These are phyloP conservation scores for Amblyjoppa fuscipennis DNA, from an alignment of 2,888 invertebrate species.

Conservation along the genomic window DNA sequence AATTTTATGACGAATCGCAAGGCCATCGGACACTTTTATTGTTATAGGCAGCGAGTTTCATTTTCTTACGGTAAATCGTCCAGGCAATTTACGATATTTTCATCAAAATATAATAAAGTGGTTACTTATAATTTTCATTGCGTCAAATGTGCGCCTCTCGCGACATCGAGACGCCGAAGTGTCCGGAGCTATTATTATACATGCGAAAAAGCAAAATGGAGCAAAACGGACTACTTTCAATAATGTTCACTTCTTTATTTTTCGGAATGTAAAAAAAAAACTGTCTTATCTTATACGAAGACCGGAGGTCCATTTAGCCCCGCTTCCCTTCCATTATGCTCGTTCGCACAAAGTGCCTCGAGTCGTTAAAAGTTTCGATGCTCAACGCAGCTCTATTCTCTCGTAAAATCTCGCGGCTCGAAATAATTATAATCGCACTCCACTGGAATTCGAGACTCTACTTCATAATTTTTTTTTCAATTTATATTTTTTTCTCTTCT, in stretches of 20 bases:
- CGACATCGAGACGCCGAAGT: too few species aligned
- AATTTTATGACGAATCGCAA: not conserved
- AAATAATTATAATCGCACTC: not conserved
- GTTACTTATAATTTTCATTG: not conserved
- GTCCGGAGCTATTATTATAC: too few species aligned
- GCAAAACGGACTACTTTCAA: too few species aligned
- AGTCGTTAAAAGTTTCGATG: constrained; percentile 14
- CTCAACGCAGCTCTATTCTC: not conserved
- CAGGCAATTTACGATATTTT: not conserved
- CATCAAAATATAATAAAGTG: not conserved
- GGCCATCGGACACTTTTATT: not conserved
- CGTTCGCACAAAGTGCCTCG: constrained; percentile 3
- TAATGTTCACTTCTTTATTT: not conserved
- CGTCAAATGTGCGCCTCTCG: too few species aligned
- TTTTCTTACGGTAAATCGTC: not conserved
- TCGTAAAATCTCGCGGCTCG: not conserved
- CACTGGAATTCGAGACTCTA: not conserved
- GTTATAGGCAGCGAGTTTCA: not conserved
- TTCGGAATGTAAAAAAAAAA: not conserved
- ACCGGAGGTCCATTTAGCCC: not conserved
- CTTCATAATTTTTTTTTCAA: not conserved
- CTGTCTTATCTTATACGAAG: too few species aligned
- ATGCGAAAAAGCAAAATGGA: too few species aligned
- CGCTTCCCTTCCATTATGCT: not conserved
- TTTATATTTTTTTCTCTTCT: not conserved